Base-by-base conservation (phyloP, 2,797 vertebrate species). In the Ptychobarbus kaznakovi region DNA sequence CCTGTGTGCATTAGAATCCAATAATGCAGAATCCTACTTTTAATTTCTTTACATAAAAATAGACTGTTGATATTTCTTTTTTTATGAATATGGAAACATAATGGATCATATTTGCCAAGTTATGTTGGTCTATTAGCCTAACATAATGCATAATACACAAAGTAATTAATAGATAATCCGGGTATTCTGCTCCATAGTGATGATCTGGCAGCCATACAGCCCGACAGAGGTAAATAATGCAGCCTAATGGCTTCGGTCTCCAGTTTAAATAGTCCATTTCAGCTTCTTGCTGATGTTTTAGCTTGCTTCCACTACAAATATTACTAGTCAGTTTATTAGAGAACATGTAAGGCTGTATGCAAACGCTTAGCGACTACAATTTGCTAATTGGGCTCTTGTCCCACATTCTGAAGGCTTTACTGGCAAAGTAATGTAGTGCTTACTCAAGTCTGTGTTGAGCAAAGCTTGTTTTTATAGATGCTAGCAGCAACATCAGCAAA, bases 401-500 rank as follows among this genome's bases (percentile, higher is more conserved):
- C 77, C 74, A 85, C 80, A 82, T 87, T 46, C 58, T 46, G 58
- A 49, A 75, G 78, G 81, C 75, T 79, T 90, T 80, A 81, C 88
- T 88, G 80, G 74, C 86, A 90, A 82, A 51, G 85, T 63, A 86
- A 86, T 53, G 73, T 51, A 81, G 77, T 86, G 85, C 86, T 87
- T 90, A 88, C 86, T 61, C 84, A 89, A 88, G 70, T 76, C 70
- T 73, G 58, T 61, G 76, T 87, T 74, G 74, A 72, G 79, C 79
- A 81, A 77, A 69, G 86, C 90, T 92, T 79, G 82, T 88, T 89
- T 90, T 92, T 90, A 90, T 88, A 87, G 89, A 87, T 76, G 68
- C 87, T 80, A 90, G 86, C 80, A 87, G 91, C 90, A 81, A 82
- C 66, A 83, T 93, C 91, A 93, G 91, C 91, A 91, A 88, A 87